Evolutionary conservation across 2,113 vertebrate species (phyloP).

Genomic region (Pseudopipra pipra): DNA sequence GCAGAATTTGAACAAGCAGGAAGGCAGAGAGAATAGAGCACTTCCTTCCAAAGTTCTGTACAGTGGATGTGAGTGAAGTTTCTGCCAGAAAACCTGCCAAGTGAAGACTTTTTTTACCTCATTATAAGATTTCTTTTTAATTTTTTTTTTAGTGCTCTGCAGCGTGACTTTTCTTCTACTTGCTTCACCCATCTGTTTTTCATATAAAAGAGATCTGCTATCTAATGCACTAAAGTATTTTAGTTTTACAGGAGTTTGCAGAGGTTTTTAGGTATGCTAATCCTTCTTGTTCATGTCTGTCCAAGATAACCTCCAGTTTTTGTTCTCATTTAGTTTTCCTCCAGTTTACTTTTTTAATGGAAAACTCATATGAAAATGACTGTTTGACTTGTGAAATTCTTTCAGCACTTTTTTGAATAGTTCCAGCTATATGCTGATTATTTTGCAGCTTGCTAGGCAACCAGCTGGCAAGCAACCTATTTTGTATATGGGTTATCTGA

Average conservation of each 20-base stretch:
- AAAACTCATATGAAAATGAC: background rate
- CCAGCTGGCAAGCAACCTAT: background rate
- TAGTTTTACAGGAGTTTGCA: constrained; percentile 9
- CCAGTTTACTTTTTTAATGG: background rate
- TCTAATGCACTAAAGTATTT: background rate
- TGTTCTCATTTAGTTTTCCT: background rate
- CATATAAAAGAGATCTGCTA: background rate
- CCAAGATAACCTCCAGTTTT: background rate
- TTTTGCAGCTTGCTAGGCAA: background rate
- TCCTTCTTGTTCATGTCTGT: background rate
- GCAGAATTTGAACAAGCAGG: background rate
- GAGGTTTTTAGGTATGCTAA: background rate
- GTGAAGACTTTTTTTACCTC: background rate
- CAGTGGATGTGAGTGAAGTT: background rate
- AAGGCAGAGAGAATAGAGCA: background rate
- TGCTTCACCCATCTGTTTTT: background rate
- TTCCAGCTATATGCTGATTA: background rate
- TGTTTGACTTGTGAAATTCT: background rate
- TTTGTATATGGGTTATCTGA: background rate
- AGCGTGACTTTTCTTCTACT: background rate
- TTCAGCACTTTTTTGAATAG: background rate
- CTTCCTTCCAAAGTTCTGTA: background rate
- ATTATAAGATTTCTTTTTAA: background rate
- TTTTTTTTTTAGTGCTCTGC: background rate
- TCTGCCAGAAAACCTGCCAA: background rate